phyloP scores from a whole-genome alignment of 2,888 invertebrate genomes.

The Cristatella mucedo region DNA sequence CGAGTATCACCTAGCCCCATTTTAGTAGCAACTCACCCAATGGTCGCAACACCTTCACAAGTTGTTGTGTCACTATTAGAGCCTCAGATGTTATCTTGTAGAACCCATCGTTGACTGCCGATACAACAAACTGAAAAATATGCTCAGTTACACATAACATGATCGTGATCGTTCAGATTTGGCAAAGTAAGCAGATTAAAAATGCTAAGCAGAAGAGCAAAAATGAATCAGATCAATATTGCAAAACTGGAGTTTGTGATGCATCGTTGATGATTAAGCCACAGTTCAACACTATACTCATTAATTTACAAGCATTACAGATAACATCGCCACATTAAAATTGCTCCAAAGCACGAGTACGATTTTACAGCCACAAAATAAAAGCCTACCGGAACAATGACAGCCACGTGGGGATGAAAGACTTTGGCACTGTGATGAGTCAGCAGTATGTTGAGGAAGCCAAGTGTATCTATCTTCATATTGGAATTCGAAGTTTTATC shows the following conservation, averaged over 20 bases:
- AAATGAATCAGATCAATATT: too few relatives aligned
- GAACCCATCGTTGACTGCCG: constrained; percentile 82
- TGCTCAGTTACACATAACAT: not conserved
- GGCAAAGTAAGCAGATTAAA: not conserved
- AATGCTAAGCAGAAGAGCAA: too few relatives aligned
- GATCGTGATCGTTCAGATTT: not conserved
- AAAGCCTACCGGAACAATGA: constrained; percentile 38
- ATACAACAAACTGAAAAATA: constrained; percentile 51
- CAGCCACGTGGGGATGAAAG: constrained; percentile 33
- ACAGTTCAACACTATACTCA: too few relatives aligned
- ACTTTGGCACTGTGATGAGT: constrained; percentile 54
- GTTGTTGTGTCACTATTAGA: constrained; percentile 71
- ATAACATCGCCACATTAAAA: too few relatives aligned
- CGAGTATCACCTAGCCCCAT: too few relatives aligned
- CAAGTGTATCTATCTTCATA: constrained; percentile 81
- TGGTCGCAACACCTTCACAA: constrained; percentile 50
- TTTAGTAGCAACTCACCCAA: too few relatives aligned
- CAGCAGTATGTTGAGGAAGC: constrained; percentile 70
- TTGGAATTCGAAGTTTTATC: constrained; percentile 88
- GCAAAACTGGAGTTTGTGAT: not conserved
- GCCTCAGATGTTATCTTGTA: constrained; percentile 98
- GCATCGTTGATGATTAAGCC: not conserved
- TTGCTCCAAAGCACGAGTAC: not conserved
- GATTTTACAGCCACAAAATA: too few relatives aligned
- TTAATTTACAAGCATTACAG: too few relatives aligned